Evolutionary conservation across 2,797 vertebrate species (phyloP).

Genomic region (Choloepus didactylus): DNA sequence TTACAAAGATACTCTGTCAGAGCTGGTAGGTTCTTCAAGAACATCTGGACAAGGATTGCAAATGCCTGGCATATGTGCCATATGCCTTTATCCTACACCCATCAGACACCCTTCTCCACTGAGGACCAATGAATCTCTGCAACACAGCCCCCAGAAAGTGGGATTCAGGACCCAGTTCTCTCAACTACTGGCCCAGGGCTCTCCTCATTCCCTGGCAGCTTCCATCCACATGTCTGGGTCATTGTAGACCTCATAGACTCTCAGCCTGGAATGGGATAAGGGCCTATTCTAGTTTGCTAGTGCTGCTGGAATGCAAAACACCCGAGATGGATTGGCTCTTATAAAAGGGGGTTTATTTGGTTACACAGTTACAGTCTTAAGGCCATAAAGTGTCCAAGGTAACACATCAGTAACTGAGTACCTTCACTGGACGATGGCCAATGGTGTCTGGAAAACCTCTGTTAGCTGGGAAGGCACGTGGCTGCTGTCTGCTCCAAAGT

Average conservation of each 20-base stretch:
- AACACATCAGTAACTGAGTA: no score
- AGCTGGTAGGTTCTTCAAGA: not conserved
- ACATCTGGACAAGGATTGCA: not conserved
- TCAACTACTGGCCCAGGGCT: not conserved
- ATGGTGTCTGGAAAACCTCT: no score
- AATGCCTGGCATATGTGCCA: not conserved
- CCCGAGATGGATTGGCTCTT: no score
- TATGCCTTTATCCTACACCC: not conserved
- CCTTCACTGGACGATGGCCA: no score
- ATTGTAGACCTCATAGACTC: not conserved
- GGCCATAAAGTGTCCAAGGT: no score
- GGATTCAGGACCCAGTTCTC: not conserved
- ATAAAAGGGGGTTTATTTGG: no score
- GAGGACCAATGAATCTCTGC: not conserved
- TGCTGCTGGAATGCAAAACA: no score
- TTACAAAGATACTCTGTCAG: not conserved
- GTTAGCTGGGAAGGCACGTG: no score
- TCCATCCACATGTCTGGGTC: not conserved
- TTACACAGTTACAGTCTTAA: no score
- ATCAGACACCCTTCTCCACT: not conserved
- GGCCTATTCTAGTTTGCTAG: no score
- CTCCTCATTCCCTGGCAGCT: not conserved
- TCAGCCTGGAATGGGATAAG: not conserved
- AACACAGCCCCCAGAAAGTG: not conserved
- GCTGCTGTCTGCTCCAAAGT: no score